phyloP scores from a whole-genome alignment of 2,797 vertebrate species.

The Microctenopoma lineatum region DNA sequence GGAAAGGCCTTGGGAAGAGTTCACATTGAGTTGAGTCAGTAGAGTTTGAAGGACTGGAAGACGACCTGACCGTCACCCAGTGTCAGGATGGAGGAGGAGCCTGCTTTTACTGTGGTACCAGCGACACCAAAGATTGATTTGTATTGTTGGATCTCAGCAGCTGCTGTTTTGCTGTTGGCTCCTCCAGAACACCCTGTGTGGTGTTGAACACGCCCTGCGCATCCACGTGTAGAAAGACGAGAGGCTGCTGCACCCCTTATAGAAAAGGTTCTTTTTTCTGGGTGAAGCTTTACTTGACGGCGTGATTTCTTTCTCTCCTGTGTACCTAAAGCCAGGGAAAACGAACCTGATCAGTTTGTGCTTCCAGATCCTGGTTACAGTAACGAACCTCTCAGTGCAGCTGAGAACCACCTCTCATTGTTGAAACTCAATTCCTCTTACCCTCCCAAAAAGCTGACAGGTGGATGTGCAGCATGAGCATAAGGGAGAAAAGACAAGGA shows the following conservation, averaged over 20 bases:
- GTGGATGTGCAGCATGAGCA: slow-evolving; percentile 16
- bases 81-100: too few species aligned
- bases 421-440: slow-evolving; percentile 12
- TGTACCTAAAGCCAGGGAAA: not conserved
- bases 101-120: too few species aligned
- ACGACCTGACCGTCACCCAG: not conserved
- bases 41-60: not conserved
- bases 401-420: not conserved
- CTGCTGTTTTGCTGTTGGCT: too few species aligned
- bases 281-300: too few species aligned
- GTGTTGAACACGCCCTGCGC: too few species aligned
- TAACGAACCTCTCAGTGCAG: not conserved
- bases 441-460: not conserved
- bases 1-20: not conserved
- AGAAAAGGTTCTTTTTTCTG: too few species aligned
- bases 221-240: too few species aligned
- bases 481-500: slow-evolving; percentile 37
- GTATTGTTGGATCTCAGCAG: too few species aligned
- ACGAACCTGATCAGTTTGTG: not conserved
- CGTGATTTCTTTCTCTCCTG: too few species aligned
- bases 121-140: too few species aligned
- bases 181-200: too few species aligned
- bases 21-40: slow-evolving; percentile 26
- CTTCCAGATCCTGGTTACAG: not conserved
- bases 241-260: too few species aligned